Evolutionary conservation across 2,113 vertebrate species (phyloP), one percentile per base, ranked within the genome.

Genomic region (Chrysochloris asiatica): DNA sequence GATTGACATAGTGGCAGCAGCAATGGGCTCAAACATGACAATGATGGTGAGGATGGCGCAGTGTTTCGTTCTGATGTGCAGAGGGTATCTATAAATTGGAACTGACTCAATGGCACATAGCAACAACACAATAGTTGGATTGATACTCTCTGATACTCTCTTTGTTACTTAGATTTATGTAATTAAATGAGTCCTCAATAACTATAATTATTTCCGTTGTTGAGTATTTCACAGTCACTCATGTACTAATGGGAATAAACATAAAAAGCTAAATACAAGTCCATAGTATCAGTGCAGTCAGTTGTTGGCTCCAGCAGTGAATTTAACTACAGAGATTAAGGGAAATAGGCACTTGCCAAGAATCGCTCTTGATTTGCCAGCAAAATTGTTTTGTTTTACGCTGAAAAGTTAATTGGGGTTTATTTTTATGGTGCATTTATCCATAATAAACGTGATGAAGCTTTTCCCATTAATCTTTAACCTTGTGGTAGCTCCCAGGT

Each of bases 301-400:
- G 8, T 2, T 30, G 38, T 54, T 16, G 47, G 48, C 71, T 84
- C 52, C 10, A 30, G 6, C 48, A 86, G 16, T 48, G 67, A 69
- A 61, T 73, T 75, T 61, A 61, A 50, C 72, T 75, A 4, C 19
- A 33, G 47, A 86, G 30, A 89, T 75, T 6, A 89, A 91, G 80
- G n/a, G n/a, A n/a, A n/a, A n/a, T n/a, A n/a, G n/a, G 2, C 28
- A 73, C 50, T 69, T 89, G 30, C 61, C 69, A 83, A 94, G 63
- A 91, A 79, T 79, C 47, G 48, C 28, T 75, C 38, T 77, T 72
- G 63, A 89, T 59, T 92, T 41, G 78, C 36, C 48, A 79, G 77
- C n/a, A 67, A 76, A 77, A 45, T 16, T 69, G 21, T 36, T 61
- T 50, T 73, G 76, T 21, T 56, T 16, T 71, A 47, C 47, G 56